phyloP scores from a whole-genome alignment of 2,888 invertebrate species.

The Cryptophagus acutangulus region DNA sequence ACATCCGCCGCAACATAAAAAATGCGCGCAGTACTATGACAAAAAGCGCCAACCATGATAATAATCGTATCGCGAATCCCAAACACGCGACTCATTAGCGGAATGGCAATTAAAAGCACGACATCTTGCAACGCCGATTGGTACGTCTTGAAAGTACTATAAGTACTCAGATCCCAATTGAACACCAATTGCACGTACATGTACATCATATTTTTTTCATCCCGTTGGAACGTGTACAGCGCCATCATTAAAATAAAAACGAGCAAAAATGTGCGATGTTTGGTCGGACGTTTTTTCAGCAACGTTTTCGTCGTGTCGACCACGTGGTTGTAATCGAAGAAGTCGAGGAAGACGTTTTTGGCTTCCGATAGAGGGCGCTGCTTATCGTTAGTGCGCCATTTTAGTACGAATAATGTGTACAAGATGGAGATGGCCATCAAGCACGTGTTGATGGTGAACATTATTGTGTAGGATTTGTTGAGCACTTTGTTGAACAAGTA shows the following conservation, averaged over 20 bases:
- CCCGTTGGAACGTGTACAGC: slow-evolving; percentile 77
- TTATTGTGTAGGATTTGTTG: slow-evolving; percentile 61
- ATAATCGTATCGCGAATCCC: slow-evolving; percentile 68
- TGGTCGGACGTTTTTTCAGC: slow-evolving; percentile 54
- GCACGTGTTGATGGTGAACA: slow-evolving; percentile 68
- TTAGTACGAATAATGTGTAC: slow-evolving; percentile 59
- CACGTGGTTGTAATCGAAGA: slow-evolving; percentile 67
- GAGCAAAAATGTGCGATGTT: slow-evolving; percentile 60
- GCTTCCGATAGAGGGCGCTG: slow-evolving; percentile 60
- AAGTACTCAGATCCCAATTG: slow-evolving; percentile 63
- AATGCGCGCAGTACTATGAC: slow-evolving; percentile 64
- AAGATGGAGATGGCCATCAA: slow-evolving; percentile 60
- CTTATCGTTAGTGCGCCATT: slow-evolving; percentile 65
- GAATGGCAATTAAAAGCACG: slow-evolving; percentile 65
- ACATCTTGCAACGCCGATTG: slow-evolving; percentile 67
- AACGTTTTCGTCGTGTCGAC: slow-evolving; percentile 59
- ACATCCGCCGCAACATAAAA: slow-evolving; percentile 60
- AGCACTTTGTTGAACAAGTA: slow-evolving; percentile 58
- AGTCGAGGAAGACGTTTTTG: slow-evolving; percentile 57
- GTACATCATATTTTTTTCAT: slow-evolving; percentile 71
- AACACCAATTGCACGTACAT: slow-evolving; percentile 70
- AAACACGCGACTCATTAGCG: slow-evolving; percentile 64
- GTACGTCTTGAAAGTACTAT: slow-evolving; percentile 70
- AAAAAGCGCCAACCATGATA: slow-evolving; percentile 65
- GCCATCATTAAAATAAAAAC: slow-evolving; percentile 70